Evolutionary conservation across 2,797 vertebrate species (phyloP), one percentile per base, ranked within the genome.

Genomic region (Muscicapa comitata): DNA sequence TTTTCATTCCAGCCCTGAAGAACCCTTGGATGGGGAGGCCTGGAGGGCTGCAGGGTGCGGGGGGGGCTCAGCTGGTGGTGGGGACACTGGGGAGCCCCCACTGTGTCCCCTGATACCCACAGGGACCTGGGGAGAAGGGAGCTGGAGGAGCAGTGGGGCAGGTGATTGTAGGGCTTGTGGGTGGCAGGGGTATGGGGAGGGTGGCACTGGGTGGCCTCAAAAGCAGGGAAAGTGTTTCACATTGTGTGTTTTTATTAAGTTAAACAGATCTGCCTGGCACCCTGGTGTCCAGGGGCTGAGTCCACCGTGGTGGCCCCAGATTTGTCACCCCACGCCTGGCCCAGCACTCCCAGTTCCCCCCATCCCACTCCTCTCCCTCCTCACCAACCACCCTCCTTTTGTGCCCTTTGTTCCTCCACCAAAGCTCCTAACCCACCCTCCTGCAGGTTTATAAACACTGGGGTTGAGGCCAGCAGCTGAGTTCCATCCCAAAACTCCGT

Each of bases 171-270:
- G 50, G 29, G 29, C 40, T 37, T 17, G 29, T 2, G 5, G 23
- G 31, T 25, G 53, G 9, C 45, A 40, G 71, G 42, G 62, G 29
- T 12, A 35, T 35, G 35, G 35, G 35, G 35, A 35, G 35, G 35
- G 35, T 35, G 35, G 35, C 35, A 31, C 31, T 13, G 15, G 15
- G 31, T 25, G 29, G 19, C 42, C 21, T 74, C 62, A 37, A 51
- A 17, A 71, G 23, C 11, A 26, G 37, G 23, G 19, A 10, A 37
- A 47, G 15, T 11, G 6, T 35, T 76, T 85, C 14, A 11, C 0
- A 1, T 20, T 2, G 10, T 5, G 4, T 1, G 0, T 55, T 62
- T 82, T n/a, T 17, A 38, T 7, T 24, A 42, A 45, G 18, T 2
- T 40, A 38, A 63, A 37, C 19, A 33, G 35, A 54, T 16, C 31